These are phyloP conservation scores for Gobionotothen gibberifrons DNA, from an alignment of 2,797 vertebrate species.

Conservation along the genomic window DNA sequence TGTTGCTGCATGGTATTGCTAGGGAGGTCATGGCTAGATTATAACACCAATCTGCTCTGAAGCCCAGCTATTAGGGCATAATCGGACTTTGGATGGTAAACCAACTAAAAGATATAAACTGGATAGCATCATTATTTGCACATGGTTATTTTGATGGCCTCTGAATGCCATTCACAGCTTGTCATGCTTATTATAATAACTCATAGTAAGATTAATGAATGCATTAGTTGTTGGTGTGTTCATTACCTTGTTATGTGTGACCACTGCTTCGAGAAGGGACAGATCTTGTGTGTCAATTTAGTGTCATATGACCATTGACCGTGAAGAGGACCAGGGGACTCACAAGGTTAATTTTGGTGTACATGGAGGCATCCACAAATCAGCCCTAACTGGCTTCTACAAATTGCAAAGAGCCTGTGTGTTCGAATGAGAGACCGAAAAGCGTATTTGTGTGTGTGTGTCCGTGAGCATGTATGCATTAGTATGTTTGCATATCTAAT, in stretches of 20 bases:
- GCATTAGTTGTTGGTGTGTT: background rate
- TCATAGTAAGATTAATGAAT: background rate
- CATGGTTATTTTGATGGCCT: slow-evolving; percentile 2
- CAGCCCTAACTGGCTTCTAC: slow-evolving; percentile 37
- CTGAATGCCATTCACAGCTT: slow-evolving; percentile 2
- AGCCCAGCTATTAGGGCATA: slow-evolving; percentile 23
- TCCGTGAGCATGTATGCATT: background rate
- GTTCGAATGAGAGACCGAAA: background rate
- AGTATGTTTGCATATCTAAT: background rate
- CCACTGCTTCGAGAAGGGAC: background rate
- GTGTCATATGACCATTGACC: slow-evolving; percentile 7
- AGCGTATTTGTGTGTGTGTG: too few species aligned
- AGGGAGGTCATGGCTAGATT: slow-evolving; percentile 60
- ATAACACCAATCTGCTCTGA: slow-evolving; percentile 48
- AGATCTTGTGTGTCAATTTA: slow-evolving; percentile 4
- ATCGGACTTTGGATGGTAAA: slow-evolving; percentile 3
- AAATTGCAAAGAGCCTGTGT: slow-evolving; percentile 25
- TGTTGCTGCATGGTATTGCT: slow-evolving; percentile 38
- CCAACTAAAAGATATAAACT: background rate
- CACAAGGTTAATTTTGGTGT: slow-evolving; percentile 31
- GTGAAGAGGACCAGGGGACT: slow-evolving; percentile 10
- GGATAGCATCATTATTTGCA: background rate
- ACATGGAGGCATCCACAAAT: slow-evolving; percentile 9
- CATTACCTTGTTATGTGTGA: slow-evolving; percentile 16
- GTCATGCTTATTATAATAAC: background rate